Evolutionary conservation across 2,113 vertebrate genomes (phyloP).

Genomic region (Typhlomys cinereus): DNA sequence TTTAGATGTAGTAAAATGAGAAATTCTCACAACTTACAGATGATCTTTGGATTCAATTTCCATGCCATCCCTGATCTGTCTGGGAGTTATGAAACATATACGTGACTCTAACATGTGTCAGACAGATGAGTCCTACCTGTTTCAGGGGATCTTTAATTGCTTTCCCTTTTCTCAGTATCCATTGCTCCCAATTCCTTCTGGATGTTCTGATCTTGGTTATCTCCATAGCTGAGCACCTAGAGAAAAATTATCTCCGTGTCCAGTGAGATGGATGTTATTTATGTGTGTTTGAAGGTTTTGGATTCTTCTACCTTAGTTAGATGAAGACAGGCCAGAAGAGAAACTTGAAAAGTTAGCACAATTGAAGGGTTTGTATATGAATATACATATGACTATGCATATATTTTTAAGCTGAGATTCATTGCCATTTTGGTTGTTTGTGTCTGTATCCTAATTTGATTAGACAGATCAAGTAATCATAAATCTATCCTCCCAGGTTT

Average conservation of each 20-base stretch:
- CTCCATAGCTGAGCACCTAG: slow-evolving; percentile 57
- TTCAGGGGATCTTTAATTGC: background rate
- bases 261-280: slow-evolving; percentile 63
- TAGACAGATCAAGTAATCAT: background rate
- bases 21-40: background rate
- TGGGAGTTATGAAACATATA: slow-evolving; percentile 32
- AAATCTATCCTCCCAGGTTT: background rate
- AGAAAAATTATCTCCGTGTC: slow-evolving; percentile 36
- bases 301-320: background rate
- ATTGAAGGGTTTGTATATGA: background rate
- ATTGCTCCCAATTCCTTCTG: slow-evolving; percentile 47
- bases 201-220: slow-evolving; percentile 66
- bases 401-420: background rate
- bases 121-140: background rate
- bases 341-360: background rate
- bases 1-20: slow-evolving; percentile 54
- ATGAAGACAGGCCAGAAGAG: background rate
- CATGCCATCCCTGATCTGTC: background rate
- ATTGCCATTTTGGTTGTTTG: background rate
- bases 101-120: slow-evolving; percentile 11
- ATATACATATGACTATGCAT: background rate
- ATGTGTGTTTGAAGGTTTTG: background rate
- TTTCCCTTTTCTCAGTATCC: background rate
- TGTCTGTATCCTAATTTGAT: background rate
- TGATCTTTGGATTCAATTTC: background rate